Evolutionary conservation across 1,140 invertebrate genomes (phyloP), one percentile per base, ranked within the genome.

Genomic region (Cydia strobilella): DNA sequence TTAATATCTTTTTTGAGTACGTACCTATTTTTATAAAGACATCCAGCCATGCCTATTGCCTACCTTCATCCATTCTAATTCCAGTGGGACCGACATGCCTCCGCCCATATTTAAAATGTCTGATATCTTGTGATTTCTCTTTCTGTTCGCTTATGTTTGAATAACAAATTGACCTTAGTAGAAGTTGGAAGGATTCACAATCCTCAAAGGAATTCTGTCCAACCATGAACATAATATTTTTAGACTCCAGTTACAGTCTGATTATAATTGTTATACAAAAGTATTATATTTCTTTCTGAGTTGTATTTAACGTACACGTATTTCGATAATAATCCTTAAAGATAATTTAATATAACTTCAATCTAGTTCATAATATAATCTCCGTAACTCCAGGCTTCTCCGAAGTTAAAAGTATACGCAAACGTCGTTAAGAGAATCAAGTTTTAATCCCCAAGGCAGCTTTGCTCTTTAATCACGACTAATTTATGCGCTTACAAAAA

Each of bases 401-500:
- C 54, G 78, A 76, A 86, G 87, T 88, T 90, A 87, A 25, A 1
- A 3, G 25, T 82, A 79, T 82, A 83, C 79, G 83, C 82, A 83
- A 80, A 85, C 86, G 85, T 88, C 86, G 86, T 90, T 86, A 84
- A 79, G 83, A 73, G 82, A 81, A 87, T 82, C 80, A 84, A 85
- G 86, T 86, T 84, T 86, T 85, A 87, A 86, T 85, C 84, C 84
- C 78, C 66, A 76, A 76, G 83, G 79, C 78, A 75, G 54, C 80
- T 77, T 77, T 66, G 77, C 76, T 87, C 84, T 91, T 92, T 92
- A 92, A 92, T 91, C 87, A 90, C 86, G 86, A 85, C 87, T 86
- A 85, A 92, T 90, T 90, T 91, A 86, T 86, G 84, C 83, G 80
- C 80, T 79, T 82, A 79, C 90, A 90, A 91, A 92, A 91, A 87